These are phyloP conservation scores for Dipus sagitta DNA, from an alignment of 2,797 vertebrate genomes.

Conservation along the genomic window DNA sequence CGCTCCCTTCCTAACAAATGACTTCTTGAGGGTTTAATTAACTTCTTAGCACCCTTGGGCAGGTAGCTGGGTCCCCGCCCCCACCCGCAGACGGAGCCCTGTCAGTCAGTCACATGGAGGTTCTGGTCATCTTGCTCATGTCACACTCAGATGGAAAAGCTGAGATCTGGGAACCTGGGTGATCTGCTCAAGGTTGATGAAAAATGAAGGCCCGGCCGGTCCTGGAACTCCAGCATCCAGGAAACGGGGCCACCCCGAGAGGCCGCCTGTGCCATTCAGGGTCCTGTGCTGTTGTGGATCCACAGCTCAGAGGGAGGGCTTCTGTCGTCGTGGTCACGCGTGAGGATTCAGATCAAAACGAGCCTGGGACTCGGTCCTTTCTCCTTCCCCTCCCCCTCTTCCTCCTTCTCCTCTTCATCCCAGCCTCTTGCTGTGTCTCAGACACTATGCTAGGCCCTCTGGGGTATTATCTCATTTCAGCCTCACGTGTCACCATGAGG, in stretches of 20 bases:
- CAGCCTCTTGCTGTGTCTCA: background rate
- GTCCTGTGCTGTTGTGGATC: no score
- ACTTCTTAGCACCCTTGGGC: constrained; percentile 83
- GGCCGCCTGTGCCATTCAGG: no score
- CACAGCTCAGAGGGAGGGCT: no score
- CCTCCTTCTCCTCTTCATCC: no score
- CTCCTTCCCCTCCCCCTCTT: background rate
- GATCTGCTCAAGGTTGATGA: background rate
- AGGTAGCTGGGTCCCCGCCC: constrained; percentile 31
- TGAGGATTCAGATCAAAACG: background rate
- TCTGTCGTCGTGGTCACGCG: background rate
- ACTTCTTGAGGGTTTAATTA: constrained; percentile 89
- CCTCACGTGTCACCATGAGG: fast-evolving
- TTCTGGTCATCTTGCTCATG: background rate
- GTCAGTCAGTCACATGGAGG: constrained; percentile 2
- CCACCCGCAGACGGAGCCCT: background rate
- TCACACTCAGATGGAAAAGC: background rate
- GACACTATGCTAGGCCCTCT: background rate
- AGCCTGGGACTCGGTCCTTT: background rate
- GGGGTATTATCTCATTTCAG: background rate
- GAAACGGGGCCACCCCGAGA: no score
- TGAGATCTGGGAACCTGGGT: background rate
- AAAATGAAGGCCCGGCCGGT: background rate
- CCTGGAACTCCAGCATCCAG: background rate
- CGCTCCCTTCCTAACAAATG: constrained; percentile 85